Evolutionary conservation across 1,140 invertebrate species (phyloP).

Genomic region (Eubasilissa regina): DNA sequence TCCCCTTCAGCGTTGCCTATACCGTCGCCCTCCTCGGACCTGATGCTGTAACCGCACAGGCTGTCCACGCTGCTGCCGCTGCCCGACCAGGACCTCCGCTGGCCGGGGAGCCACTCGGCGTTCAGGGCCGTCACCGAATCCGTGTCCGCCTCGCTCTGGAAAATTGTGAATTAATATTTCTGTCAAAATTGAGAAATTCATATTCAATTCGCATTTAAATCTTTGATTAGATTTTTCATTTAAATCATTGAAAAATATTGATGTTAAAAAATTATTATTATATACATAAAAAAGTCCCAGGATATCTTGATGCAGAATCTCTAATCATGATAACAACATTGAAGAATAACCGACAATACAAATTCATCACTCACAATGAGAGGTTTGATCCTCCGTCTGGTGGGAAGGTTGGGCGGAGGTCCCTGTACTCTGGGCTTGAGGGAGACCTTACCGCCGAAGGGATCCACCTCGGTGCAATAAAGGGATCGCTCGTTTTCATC

Average conservation of each 20-base stretch:
- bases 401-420: not conserved
- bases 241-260: no score
- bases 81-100: conserved; percentile 34
- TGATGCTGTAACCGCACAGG: conserved; percentile 53
- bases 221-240: no score
- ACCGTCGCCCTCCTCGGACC: conserved; percentile 41
- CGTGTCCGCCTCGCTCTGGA: conserved; percentile 56
- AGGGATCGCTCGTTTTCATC: conserved; percentile 54
- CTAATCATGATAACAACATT: no score
- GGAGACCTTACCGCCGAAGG: conserved; percentile 49
- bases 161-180: not conserved
- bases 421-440: conserved; percentile 40
- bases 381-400: conserved; percentile 48
- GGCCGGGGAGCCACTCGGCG: not conserved
- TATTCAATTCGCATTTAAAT: no score
- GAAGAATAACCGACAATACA: no score
- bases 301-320: no score
- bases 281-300: no score
- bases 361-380: conserved; percentile 38
- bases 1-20: conserved; percentile 18
- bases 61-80: conserved; percentile 57
- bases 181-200: not conserved
- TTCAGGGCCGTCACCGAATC: conserved; percentile 42
- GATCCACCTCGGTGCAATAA: conserved; percentile 55
- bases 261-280: no score